phyloP scores from a whole-genome alignment of 1,140 invertebrate genomes.

The Zaprionus capensis region DNA sequence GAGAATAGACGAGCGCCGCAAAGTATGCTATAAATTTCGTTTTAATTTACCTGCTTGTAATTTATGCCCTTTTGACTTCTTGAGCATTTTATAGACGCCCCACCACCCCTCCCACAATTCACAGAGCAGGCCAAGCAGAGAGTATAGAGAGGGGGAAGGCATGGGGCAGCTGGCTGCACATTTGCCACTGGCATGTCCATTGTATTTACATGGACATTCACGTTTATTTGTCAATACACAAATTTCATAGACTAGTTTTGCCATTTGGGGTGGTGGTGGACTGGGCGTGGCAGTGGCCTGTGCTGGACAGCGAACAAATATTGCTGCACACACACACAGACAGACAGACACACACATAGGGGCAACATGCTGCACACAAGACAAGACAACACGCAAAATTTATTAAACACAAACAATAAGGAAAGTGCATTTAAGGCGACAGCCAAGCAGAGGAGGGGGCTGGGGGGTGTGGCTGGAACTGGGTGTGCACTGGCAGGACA shows the following conservation, averaged over 20 bases:
- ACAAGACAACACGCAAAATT: conserved; percentile 76
- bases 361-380: conserved; percentile 25
- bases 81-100: conserved; percentile 58
- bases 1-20: conserved; percentile 72
- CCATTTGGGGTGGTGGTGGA: conserved; percentile 46
- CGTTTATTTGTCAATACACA: conserved; percentile 83
- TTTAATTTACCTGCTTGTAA: conserved; percentile 83
- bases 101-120: background rate
- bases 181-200: conserved; percentile 78
- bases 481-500: conserved; percentile 65
- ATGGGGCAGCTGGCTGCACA: conserved; percentile 32
- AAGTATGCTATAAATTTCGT: conserved; percentile 81
- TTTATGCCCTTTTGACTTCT: conserved; percentile 81
- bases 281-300: conserved; percentile 61
- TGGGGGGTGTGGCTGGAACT: conserved; percentile 13
- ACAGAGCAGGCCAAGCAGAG: background rate
- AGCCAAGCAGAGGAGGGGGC: background rate
- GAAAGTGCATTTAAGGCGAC: conserved; percentile 73
- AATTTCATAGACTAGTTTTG: conserved; percentile 79
- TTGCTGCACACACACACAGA: conserved; percentile 53
- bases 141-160: background rate
- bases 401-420: conserved; percentile 83
- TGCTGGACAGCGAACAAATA: conserved; percentile 75
- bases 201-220: conserved; percentile 76
- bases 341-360: conserved; percentile 11